Evolutionary conservation across 2,113 vertebrate species (phyloP).

Genomic region (Rhinolophus ferrumequinum): DNA sequence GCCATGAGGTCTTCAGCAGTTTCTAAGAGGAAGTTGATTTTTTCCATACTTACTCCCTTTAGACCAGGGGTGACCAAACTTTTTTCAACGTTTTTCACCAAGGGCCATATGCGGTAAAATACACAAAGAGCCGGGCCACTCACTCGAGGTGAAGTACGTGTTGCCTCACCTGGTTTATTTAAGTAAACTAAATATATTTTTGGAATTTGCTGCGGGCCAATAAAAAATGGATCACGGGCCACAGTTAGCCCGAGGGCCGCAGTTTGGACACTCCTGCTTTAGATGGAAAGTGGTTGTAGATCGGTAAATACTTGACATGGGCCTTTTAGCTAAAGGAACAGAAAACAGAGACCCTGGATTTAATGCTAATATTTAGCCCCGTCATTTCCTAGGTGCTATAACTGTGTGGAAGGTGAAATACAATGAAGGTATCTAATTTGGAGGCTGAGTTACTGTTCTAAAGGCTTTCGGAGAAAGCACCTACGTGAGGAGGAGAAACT

Average conservation of each 20-base stretch:
- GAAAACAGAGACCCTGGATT: background rate
- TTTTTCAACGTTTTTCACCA: no score
- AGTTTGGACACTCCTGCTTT: background rate
- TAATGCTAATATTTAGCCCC: background rate
- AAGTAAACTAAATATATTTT: no score
- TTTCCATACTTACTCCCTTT: background rate
- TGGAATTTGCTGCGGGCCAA: no score
- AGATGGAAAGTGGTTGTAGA: background rate
- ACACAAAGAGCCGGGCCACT: no score
- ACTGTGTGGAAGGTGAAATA: background rate
- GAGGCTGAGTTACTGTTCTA: background rate
- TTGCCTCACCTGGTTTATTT: no score
- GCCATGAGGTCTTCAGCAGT: background rate
- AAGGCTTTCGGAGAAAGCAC: background rate
- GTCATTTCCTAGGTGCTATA: background rate
- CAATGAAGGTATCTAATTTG: background rate
- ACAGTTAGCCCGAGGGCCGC: no score
- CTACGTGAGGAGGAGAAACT: background rate
- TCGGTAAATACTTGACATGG: background rate
- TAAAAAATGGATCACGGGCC: no score
- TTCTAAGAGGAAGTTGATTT: conserved; percentile 8
- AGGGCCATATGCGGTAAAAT: no score
- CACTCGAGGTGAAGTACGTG: no score
- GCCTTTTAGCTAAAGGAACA: background rate
- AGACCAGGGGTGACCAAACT: background rate